Evolutionary conservation across 2,113 vertebrate genomes (phyloP), one percentile per base, ranked within the genome.

Genomic region (Cinclus cinclus): DNA sequence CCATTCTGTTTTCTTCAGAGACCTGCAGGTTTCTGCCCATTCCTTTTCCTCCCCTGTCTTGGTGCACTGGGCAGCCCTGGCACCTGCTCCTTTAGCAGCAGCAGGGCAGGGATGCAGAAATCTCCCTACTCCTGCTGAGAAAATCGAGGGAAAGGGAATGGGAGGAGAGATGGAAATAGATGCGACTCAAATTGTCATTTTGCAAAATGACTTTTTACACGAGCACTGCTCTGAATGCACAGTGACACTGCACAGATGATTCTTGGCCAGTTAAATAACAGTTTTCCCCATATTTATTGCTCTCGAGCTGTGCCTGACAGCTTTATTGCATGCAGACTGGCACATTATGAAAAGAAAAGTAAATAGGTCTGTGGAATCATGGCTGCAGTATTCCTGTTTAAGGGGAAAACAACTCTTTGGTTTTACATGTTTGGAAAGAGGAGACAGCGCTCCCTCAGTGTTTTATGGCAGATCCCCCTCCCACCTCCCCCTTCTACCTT

Each of bases 281-380:
- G 60, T 92, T 96, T 96, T 46, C 60, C 90, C 88, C 71, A 67
- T 87, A 94, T 97, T 97, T 97, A 95, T 94, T 87, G 91, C 87
- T 80, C 84, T 95, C 59, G 93, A 97, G 89, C 86, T 88, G 93
- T 68, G 77, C 83, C 82, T 94, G 92, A 75, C 94, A 92, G 96
- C 88, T 97, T 97, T 94, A 92, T 93, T 96, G 95, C 88, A 79
- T 55, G 42, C 92, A 88, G 96, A 91, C 88, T 84, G 95, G 81
- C 65, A 60, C 92, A 83, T 91, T 96, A 90, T 94, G 95, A 91
- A 95, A 96, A 96, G 92, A 88, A 94, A 92, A 95, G 86, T 85
- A 83, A 95, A 96, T 82, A 95, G 94, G 96, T 42, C 78, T 93
- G 65, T 85, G 81, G 78, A 98, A 95, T 94, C 83, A 76, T 87